These are phyloP conservation scores for Venturia canescens DNA, from an alignment of 1,140 invertebrate genomes.

Conservation along the genomic window DNA sequence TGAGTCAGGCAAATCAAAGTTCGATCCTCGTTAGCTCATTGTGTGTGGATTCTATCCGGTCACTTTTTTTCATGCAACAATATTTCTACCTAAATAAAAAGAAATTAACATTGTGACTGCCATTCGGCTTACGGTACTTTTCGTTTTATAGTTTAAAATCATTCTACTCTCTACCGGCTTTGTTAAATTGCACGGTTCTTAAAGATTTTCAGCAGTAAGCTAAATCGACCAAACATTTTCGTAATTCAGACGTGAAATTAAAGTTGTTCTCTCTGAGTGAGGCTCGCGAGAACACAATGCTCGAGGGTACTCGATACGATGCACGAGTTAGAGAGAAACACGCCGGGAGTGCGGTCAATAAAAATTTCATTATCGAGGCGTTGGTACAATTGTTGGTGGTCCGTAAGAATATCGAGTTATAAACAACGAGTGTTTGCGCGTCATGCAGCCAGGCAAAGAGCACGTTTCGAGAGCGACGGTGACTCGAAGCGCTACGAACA, in stretches of 20 bases:
- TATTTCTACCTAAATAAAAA: too few relatives aligned
- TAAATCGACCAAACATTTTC: too few relatives aligned
- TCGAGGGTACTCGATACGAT: too few relatives aligned
- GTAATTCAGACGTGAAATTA: too few relatives aligned
- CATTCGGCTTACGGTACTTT: too few relatives aligned
- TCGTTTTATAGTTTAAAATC: too few relatives aligned
- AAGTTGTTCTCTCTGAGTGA: too few relatives aligned
- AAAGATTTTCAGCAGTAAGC: too few relatives aligned
- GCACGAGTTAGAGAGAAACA: not conserved
- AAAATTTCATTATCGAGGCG: not conserved
- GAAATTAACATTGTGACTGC: too few relatives aligned
- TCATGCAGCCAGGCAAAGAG: not conserved
- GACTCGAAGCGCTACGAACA: not conserved
- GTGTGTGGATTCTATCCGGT: not conserved
- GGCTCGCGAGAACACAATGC: too few relatives aligned
- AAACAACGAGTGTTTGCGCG: not conserved
- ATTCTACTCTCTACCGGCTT: too few relatives aligned
- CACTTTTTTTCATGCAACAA: not conserved
- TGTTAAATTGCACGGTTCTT: too few relatives aligned
- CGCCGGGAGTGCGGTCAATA: not conserved
- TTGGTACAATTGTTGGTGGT: not conserved
- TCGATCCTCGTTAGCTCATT: not conserved
- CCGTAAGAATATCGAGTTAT: not conserved
- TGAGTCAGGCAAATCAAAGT: conserved; percentile 21
- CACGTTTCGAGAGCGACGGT: not conserved